phyloP scores from a whole-genome alignment of 2,797 vertebrate species.

The Premnoplex brunnescens region DNA sequence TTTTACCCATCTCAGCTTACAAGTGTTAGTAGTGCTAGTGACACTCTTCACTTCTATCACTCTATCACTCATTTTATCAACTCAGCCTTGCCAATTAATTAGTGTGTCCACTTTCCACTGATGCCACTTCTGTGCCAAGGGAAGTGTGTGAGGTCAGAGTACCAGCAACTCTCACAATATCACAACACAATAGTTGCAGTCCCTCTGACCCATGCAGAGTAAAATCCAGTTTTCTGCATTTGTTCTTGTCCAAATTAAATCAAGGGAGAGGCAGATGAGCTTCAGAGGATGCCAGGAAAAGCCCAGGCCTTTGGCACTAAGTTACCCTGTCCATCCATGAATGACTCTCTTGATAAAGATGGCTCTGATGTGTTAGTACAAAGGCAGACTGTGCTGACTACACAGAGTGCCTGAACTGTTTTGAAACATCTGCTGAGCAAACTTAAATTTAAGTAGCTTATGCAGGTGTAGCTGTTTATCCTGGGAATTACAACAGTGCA shows the following conservation, averaged over 20 bases:
- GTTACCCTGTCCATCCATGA: not conserved
- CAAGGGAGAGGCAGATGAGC: not conserved
- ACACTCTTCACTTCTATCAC: not conserved
- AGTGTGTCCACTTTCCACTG: not conserved
- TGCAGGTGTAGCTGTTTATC: not conserved
- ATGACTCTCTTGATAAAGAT: accelerated
- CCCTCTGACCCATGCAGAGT: not conserved
- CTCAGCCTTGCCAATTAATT: not conserved
- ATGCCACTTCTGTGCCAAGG: not conserved
- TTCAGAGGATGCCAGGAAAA: not conserved
- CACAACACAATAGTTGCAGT: not conserved
- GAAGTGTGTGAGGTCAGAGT: not conserved
- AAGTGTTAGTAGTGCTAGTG: not conserved
- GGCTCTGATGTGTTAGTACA: not conserved
- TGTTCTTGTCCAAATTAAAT: not conserved
- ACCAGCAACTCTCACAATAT: not conserved
- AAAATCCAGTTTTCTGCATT: not conserved
- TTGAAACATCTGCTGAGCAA: not conserved
- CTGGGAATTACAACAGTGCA: not conserved
- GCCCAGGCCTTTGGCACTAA: not conserved
- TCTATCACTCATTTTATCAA: not conserved
- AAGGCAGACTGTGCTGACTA: not conserved
- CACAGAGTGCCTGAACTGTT: accelerated
- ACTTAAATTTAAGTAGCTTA: not conserved
- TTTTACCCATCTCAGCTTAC: not conserved